Conservation (phyloP, 2,797 vertebrate genomes). For the Channallabes apus region DNA sequence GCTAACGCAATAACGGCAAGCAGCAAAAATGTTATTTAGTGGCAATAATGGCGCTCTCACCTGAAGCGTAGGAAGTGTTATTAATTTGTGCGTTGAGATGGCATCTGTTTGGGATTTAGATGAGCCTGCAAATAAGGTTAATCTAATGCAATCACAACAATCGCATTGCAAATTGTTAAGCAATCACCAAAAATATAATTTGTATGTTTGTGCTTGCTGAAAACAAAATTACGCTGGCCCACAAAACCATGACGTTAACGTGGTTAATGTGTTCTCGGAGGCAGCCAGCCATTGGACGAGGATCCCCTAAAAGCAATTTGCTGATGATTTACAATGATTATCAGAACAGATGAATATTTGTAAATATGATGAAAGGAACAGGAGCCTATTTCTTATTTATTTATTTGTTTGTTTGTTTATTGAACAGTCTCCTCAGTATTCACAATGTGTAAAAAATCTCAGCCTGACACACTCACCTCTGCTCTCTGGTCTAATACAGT, state of each 20-base stretch:
- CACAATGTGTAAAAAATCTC: background rate
- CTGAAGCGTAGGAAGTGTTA: constrained; percentile 57
- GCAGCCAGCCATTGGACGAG: constrained; percentile 57
- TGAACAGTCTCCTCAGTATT: background rate
- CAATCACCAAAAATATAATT: constrained; percentile 62
- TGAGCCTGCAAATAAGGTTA: constrained; percentile 60
- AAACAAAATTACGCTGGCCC: constrained; percentile 58
- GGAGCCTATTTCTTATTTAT: background rate
- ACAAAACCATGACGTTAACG: constrained; percentile 57
- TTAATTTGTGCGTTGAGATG: constrained; percentile 58
- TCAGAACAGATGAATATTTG: constrained; percentile 42
- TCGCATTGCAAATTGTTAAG: constrained; percentile 61
- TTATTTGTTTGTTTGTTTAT: background rate
- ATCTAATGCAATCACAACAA: constrained; percentile 59
- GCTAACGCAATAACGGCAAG: constrained; percentile 42
- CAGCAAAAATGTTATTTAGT: constrained; percentile 53
- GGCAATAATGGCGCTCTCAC: constrained; percentile 57
- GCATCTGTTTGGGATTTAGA: constrained; percentile 59
- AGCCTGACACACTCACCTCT: background rate
- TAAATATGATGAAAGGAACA: constrained; percentile 1
- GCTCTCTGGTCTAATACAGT: background rate
- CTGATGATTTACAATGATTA: constrained; percentile 42
- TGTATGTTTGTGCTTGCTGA: constrained; percentile 57
- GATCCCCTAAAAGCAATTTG: constrained; percentile 56
- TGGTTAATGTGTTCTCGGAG: constrained; percentile 55